Evolutionary conservation across 2,797 vertebrate genomes (phyloP).

Genomic region (Staurois parvus): DNA sequence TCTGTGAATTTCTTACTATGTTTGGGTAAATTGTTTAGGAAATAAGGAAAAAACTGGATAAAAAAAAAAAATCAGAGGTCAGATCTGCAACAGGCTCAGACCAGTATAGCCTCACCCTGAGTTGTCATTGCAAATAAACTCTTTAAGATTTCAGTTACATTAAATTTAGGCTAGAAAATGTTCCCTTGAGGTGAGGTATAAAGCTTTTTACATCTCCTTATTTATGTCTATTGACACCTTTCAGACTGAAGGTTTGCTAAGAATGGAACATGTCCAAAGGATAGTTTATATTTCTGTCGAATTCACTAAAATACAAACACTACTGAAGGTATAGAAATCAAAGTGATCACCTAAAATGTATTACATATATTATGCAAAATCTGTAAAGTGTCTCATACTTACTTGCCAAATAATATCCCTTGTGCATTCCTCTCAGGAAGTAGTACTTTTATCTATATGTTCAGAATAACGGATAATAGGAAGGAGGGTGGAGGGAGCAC

Average conservation of each 20-base stretch:
- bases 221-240: constrained; percentile 39
- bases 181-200: neutral
- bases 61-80: no score
- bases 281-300: neutral
- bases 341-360: no score
- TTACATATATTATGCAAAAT: no score
- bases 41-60: neutral
- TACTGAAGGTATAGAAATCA: neutral
- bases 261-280: constrained; percentile 3
- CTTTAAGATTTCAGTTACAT: constrained; percentile 41
- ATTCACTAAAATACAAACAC: neutral
- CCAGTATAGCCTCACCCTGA: constrained; percentile 28
- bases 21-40: neutral
- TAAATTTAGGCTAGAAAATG: constrained; percentile 8
- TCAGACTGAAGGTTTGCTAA: constrained; percentile 7
- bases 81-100: neutral
- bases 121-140: constrained; percentile 50
- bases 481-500: no score
- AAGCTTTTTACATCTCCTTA: constrained; percentile 27
- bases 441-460: no score
- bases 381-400: no score
- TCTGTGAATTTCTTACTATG: no score
- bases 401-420: no score
- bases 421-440: no score
- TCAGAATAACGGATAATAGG: no score